Evolutionary conservation across 2,113 vertebrate genomes (phyloP).

Genomic region (Mola mola): DNA sequence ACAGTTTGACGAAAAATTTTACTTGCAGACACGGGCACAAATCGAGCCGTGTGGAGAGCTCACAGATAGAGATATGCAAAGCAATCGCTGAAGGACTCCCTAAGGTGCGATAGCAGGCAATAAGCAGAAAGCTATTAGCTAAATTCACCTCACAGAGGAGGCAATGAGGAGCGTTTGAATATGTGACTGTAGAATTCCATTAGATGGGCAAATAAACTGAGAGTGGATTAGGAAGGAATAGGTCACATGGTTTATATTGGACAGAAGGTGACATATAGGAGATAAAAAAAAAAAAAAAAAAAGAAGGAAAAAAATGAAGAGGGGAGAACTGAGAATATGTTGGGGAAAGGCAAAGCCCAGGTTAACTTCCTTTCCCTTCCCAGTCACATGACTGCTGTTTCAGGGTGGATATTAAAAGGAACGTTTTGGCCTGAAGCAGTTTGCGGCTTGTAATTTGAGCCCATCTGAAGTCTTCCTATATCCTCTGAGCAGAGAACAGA

Average conservation of each 20-base stretch:
- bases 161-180: conserved; percentile 14
- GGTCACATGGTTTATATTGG: not conserved
- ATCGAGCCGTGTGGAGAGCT: conserved; percentile 1
- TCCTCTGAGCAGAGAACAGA: conserved; percentile 15
- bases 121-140: conserved; percentile 45
- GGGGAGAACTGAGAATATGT: not conserved
- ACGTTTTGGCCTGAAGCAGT: conserved; percentile 18
- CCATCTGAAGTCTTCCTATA: conserved; percentile 22
- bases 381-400: conserved; percentile 14
- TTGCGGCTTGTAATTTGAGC: conserved; percentile 20
- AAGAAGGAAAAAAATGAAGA: not conserved
- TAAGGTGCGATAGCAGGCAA: conserved; percentile 5
- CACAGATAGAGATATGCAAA: conserved; percentile 18
- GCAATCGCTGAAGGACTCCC: conserved; percentile 20
- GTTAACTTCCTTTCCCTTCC: not conserved
- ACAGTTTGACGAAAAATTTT: not conserved
- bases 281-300: too few species aligned
- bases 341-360: conserved; percentile 1
- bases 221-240: not conserved
- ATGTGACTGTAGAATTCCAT: conserved; percentile 32
- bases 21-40: not conserved
- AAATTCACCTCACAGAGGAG: conserved; percentile 41
- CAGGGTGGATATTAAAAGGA: conserved; percentile 21
- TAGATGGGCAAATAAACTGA: conserved; percentile 17
- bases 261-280: not conserved